A percentile compares a stretch with the other conserved stretches of the same genome.
These are phyloP conservation scores for Drosophila kikkawai DNA, from an alignment of 1,140 invertebrate genomes.

Conservation along the genomic window DNA sequence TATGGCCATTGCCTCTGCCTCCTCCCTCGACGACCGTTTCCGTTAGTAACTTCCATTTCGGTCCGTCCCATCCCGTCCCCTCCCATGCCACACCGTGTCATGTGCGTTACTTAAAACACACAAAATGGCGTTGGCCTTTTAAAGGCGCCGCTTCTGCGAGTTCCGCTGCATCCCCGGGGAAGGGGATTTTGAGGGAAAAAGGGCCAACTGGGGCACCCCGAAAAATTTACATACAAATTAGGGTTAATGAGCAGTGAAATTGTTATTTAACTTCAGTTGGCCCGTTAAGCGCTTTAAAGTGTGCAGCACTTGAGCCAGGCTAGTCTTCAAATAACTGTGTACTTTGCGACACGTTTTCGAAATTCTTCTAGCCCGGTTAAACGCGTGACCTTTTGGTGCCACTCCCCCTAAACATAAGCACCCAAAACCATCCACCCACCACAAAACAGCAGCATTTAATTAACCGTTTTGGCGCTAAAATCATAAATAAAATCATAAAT, in stretches of 20 bases:
- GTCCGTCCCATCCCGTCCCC: background rate
- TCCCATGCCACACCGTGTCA: slow-evolving; percentile 20
- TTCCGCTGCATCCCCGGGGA: slow-evolving; percentile 16
- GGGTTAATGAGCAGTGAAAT: slow-evolving; percentile 84
- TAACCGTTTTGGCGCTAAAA: slow-evolving; percentile 43
- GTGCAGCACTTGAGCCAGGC: slow-evolving; percentile 49
- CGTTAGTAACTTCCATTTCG: slow-evolving; percentile 7
- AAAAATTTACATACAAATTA: slow-evolving; percentile 83
- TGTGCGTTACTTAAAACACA: slow-evolving; percentile 65
- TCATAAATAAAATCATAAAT: slow-evolving; percentile 73
- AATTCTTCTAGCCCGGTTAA: slow-evolving; percentile 53
- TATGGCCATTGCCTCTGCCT: background rate
- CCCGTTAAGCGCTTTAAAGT: slow-evolving; percentile 77
- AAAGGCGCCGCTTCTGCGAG: slow-evolving; percentile 27
- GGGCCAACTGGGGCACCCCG: slow-evolving; percentile 54
- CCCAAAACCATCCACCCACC: background rate
- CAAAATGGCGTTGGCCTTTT: slow-evolving; percentile 59
- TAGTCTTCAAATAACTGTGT: slow-evolving; percentile 53
- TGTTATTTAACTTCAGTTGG: slow-evolving; percentile 82
- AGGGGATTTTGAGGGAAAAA: slow-evolving; percentile 7
- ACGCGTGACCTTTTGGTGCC: slow-evolving; percentile 16
- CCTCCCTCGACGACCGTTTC: slow-evolving; percentile 20
- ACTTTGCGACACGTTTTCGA: slow-evolving; percentile 75
- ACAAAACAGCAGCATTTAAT: slow-evolving; percentile 45
- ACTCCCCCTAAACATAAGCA: background rate